Evolutionary conservation across 2,888 invertebrate genomes (phyloP).

Genomic region (Sminthurinus aureus): DNA sequence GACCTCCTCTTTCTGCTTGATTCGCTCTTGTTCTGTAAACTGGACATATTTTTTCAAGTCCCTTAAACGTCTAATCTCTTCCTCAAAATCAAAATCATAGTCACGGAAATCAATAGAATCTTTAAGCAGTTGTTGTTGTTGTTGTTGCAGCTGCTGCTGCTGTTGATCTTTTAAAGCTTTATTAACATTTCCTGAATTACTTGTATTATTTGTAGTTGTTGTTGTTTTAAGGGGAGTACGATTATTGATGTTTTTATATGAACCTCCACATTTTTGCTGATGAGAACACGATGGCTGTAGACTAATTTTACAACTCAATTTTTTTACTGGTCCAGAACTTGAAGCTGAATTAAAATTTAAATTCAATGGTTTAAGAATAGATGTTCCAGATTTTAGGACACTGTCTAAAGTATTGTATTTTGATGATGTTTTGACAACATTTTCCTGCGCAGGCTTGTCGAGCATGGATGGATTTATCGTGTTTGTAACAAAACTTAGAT

Average conservation of each 20-base stretch:
- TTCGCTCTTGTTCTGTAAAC: not conserved
- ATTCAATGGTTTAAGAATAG: not conserved
- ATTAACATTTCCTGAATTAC: not conserved
- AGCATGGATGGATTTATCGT: not conserved
- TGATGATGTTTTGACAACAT: not conserved
- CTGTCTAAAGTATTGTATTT: no score
- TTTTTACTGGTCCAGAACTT: not conserved
- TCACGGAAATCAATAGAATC: constrained; percentile 18
- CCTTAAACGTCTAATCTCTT: constrained; percentile 20
- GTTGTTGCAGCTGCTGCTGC: not conserved
- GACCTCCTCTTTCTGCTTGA: not conserved
- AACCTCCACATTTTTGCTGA: not conserved
- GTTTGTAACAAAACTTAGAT: not conserved
- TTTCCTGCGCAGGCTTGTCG: not conserved
- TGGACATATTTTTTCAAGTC: constrained; percentile 22
- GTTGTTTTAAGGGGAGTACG: not conserved
- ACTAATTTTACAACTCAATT: not conserved
- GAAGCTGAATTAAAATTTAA: not conserved
- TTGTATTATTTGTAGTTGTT: not conserved
- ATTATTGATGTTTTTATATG: not conserved
- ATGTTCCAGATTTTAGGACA: no score
- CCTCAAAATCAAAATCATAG: constrained; percentile 32
- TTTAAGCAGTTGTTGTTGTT: not conserved
- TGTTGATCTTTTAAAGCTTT: not conserved
- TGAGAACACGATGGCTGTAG: not conserved